Conservation (phyloP, 2,888 invertebrate genomes). For the Xestobium rufovillosum region DNA sequence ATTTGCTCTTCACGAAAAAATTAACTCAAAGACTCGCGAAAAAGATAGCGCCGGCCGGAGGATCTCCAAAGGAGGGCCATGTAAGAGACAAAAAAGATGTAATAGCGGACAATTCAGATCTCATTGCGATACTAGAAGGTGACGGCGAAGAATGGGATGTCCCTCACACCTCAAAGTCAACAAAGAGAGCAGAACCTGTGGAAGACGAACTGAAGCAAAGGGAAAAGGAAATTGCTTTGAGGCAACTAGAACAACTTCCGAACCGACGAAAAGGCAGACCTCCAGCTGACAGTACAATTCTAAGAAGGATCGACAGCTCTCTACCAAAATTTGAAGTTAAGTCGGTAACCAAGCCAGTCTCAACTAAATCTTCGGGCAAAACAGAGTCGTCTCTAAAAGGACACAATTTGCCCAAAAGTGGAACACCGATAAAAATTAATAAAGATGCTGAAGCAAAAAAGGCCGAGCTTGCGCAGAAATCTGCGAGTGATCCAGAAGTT, state of each 20-base stretch:
- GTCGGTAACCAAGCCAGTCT: too few relatives aligned
- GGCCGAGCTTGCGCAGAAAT: too few relatives aligned
- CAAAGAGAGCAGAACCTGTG: conserved; percentile 7
- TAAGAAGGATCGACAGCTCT: conserved; percentile 2
- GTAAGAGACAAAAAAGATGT: conserved; percentile 23
- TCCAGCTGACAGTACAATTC: too few relatives aligned
- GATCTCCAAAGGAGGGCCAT: conserved; percentile 26
- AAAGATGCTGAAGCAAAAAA: too few relatives aligned
- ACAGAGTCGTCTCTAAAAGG: too few relatives aligned
- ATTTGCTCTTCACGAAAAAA: conserved; percentile 48
- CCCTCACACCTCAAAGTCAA: conserved; percentile 22
- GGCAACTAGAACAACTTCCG: conserved; percentile 49
- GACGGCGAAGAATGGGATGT: conserved; percentile 40
- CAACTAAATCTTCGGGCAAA: too few relatives aligned
- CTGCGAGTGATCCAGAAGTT: too few relatives aligned
- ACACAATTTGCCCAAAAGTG: too few relatives aligned
- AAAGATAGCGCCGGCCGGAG: conserved; percentile 35
- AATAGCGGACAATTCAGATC: conserved; percentile 45
- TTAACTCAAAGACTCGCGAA: conserved; percentile 47
- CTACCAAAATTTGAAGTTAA: neutral
- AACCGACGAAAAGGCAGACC: conserved; percentile 10
- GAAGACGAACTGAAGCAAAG: conserved; percentile 32
- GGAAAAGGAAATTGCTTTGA: conserved; percentile 50
- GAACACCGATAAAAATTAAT: too few relatives aligned
- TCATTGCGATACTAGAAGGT: conserved; percentile 51